These are phyloP conservation scores for Cephalopterus ornatus DNA, from an alignment of 2,113 vertebrate species.

Conservation along the genomic window DNA sequence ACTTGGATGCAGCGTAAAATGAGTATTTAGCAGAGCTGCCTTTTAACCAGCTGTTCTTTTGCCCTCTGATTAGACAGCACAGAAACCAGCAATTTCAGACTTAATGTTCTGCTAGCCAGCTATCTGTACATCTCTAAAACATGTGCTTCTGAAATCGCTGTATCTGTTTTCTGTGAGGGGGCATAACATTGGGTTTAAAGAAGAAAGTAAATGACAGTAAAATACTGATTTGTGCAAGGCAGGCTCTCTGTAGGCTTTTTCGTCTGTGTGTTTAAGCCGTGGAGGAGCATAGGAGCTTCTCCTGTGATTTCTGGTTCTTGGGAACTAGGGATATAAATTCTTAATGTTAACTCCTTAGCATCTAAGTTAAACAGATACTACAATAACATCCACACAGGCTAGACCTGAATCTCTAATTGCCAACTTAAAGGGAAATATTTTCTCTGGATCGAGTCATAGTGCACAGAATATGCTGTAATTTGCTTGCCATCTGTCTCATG, in stretches of 20 bases:
- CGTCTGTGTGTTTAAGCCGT: not conserved
- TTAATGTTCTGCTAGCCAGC: not conserved
- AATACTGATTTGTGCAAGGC: not conserved
- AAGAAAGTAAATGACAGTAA: not conserved
- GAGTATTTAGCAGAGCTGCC: not conserved
- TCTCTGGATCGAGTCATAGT: not conserved
- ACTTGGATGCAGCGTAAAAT: not conserved
- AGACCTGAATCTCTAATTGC: not conserved
- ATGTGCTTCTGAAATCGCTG: not conserved
- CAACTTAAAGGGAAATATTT: not conserved
- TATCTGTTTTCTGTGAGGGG: not conserved
- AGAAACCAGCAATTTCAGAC: not conserved
- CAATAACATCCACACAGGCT: not conserved
- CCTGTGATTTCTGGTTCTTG: not conserved
- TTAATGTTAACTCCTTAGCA: not conserved
- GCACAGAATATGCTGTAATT: not conserved
- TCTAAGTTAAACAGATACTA: not conserved
- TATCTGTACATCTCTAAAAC: not conserved
- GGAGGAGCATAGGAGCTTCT: not conserved
- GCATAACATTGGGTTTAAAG: not conserved
- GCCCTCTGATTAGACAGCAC: not conserved
- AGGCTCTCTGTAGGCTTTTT: not conserved
- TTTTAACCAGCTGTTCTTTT: not conserved
- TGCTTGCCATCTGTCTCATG: not conserved
- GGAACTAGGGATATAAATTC: not conserved